Base-by-base conservation (phyloP, 1,140 invertebrate species). In the Cyrtorhinus lividipennis region DNA sequence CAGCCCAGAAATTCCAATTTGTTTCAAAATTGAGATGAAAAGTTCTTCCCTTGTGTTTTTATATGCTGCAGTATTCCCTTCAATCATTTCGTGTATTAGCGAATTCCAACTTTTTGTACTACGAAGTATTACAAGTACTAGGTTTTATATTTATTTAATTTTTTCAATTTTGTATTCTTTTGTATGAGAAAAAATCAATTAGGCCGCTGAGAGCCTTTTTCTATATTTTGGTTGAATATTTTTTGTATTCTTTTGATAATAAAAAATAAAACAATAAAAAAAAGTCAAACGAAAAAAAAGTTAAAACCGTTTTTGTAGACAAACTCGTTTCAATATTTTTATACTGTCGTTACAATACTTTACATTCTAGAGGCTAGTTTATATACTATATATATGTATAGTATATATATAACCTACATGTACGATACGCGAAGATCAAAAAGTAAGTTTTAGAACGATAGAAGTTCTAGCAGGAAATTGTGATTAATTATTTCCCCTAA, bases 271-370 rank as follows among this genome's bases (percentile, higher is more conserved):
- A 46, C 20, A 59, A 59, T 59, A 63, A 63, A 46, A 59, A 59
- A 63, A 59, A 30, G 1, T 24, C 53, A 63, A 58, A 1, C 58
- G 24, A 25, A 59, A 59, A 22, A 15, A n/a, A 30, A 13, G 20
- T 48, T 25, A 61, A 66, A 63, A 24, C 62, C n/a, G 27, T 66
- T 63, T 61, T 63, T 63, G 62, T 63, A 63, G 53, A 63, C 58
- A 38, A 63, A 66, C 62, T 66, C 26, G 61, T 63, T 63, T 66
- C 59, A 56, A 66, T 63, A 63, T 63, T 66, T 62, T 66, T 66
- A 66, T 66, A 63, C 62, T 63, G 59, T 63, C 26, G 56, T 61
- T 64, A 56, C 24, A 64, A 64, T 61, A 61, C 30, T 57, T 64
- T 64, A 64, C 63, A 63, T 63, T 63, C 46, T 63, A 63, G 62